phyloP scores from a whole-genome alignment of 2,888 invertebrate species.

The Melieria omissa region DNA sequence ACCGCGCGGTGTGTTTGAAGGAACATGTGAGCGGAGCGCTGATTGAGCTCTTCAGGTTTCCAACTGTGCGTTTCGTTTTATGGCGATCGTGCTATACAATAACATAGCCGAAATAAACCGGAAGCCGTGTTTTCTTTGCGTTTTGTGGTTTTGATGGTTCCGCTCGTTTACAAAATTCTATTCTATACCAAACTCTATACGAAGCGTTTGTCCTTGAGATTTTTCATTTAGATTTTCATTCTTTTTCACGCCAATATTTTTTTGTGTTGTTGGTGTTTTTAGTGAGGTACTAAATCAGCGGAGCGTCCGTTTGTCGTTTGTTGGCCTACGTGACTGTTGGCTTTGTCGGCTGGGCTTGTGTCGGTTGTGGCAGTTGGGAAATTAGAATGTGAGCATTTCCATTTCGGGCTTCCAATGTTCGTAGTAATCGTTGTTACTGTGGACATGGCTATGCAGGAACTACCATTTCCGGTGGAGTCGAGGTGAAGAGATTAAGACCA shows the following conservation, averaged over 20 bases:
- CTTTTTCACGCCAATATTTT: neutral
- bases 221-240: neutral
- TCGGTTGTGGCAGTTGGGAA: too few relatives aligned
- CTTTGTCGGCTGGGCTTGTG: neutral
- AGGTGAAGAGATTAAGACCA: too few relatives aligned
- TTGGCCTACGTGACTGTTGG: neutral
- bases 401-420: neutral
- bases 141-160: conserved; percentile 23
- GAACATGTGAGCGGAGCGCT: conserved; percentile 10
- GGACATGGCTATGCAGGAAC: neutral
- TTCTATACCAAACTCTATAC: neutral
- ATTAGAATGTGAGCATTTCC: neutral
- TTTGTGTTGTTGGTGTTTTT: neutral
- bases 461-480: conserved; percentile 3
- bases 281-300: neutral
- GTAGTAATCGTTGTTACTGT: neutral
- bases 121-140: conserved; percentile 19
- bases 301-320: conserved; percentile 5
- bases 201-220: conserved; percentile 30
- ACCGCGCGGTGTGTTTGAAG: neutral
- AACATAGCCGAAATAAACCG: conserved; percentile 5
- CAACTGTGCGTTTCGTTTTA: neutral
- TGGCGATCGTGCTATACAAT: neutral
- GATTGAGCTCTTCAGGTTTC: conserved; percentile 28
- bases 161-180: conserved; percentile 1